phyloP scores from a whole-genome alignment of 1,140 invertebrate genomes.

The Leptopilina boulardi region DNA sequence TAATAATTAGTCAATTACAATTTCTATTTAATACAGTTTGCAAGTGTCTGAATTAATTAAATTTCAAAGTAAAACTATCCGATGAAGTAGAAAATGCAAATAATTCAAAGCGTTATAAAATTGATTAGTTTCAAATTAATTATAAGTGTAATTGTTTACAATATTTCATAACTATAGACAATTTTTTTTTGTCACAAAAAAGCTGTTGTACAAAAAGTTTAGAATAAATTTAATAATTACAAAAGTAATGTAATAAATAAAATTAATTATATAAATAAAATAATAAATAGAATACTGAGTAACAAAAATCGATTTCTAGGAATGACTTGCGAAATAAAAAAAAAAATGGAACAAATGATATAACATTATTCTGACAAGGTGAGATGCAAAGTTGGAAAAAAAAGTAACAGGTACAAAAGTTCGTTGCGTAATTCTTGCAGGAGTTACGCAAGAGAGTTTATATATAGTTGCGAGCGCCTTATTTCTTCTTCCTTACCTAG shows the following conservation, averaged over 20 bases:
- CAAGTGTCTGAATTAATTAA: neutral
- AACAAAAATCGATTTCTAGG: no score
- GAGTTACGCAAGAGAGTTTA: conserved; percentile 64
- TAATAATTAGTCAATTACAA: neutral
- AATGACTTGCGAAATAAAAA: neutral
- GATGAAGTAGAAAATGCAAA: neutral
- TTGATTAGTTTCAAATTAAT: neutral
- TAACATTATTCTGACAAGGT: conserved; percentile 4
- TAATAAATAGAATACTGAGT: no score
- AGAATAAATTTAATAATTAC: neutral
- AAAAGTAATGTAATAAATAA: no score
- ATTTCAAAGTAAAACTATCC: neutral
- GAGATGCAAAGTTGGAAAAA: conserved; percentile 50
- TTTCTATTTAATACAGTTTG: neutral
- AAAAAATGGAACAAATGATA: neutral
- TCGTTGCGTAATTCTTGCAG: conserved; percentile 64
- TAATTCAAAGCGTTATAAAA: neutral
- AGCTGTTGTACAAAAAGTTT: no score
- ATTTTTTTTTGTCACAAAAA: no score
- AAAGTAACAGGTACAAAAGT: conserved; percentile 50
- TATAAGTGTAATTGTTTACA: neutral
- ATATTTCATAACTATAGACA: no score
- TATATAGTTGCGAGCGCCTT: conserved; percentile 63
- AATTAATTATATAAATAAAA: no score
- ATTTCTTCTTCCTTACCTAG: conserved; percentile 59